Base-by-base conservation (phyloP, 2,888 invertebrate species). In the Polietes domitor region DNA sequence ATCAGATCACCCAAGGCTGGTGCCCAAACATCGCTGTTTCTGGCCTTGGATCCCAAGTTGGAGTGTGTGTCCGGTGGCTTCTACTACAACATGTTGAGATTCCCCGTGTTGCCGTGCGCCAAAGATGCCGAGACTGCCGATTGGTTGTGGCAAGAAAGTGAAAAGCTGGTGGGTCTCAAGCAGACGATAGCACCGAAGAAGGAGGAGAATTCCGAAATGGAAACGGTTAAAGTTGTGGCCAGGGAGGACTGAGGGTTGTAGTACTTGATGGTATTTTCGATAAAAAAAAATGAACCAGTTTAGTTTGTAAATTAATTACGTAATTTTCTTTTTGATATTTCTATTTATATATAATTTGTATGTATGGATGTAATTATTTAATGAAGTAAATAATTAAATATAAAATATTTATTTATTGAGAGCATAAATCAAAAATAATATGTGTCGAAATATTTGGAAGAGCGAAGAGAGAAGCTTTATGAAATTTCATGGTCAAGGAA, bases 11-110 rank as follows among this genome's bases (percentile, higher is more conserved):
- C 92, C 1, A 89, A 87, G 17, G 90, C 91, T 12, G 92, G 92
- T 0, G 92, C 92, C 9, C 92, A 92, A 83, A 92, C 92, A 5
- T 81, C 90, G 0, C 55, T 92, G 21, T 89, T 89, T 24, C 83
- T 92, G 75, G 92, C 92, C 0, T 78, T 92, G 1, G 92, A 92
- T 88, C 92, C 92, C 0, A 78, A 85, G 2, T 74, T 92, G 76
- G 91, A 92, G 19, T 87, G 89, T 43, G 86, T 88, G 4, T 77
- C 89, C 1, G 92, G 91, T 9, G 86, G 87, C 26, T 92, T 89
- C 92, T 95, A 91, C 90, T 93, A 95, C 77, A 95, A 96, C 86
- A 95, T 95, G 87, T 92, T 92, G 12, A 92, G 92, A 1, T 92
- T 89, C 19, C 89, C 90, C 5, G 92, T 95, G 0, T 92, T 94